Percentiles rank a stretch among this genome's conserved stretches.
Evolutionary conservation across 2,797 vertebrate species (phyloP).

Genomic region (Hydrolagus colliei): DNA sequence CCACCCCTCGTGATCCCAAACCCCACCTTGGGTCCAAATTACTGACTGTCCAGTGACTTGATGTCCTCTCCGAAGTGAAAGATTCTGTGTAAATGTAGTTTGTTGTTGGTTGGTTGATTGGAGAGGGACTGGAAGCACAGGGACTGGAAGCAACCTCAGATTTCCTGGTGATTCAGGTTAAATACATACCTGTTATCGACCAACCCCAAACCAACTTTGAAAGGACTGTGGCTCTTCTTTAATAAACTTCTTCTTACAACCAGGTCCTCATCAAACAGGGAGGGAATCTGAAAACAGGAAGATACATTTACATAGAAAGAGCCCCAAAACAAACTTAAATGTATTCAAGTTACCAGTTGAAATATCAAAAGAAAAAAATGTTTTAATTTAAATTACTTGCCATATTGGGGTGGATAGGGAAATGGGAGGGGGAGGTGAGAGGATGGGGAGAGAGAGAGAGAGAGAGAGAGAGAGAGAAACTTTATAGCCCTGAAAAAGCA

Average conservation of each 20-base stretch:
- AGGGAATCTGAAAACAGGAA: conserved; percentile 37
- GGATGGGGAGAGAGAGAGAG: no score
- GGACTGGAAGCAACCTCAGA: background rate
- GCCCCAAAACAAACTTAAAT: background rate
- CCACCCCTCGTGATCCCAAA: no score
- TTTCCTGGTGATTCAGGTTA: background rate
- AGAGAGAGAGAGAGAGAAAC: no score
- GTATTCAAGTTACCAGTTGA: background rate
- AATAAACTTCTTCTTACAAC: conserved; percentile 63
- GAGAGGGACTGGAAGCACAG: no score
- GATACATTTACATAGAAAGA: background rate
- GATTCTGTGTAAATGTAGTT: no score
- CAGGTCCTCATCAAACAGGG: conserved; percentile 73
- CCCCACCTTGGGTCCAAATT: no score
- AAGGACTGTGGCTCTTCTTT: conserved; percentile 79
- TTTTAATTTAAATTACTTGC: no score
- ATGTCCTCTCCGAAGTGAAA: no score
- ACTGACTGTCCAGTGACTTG: no score
- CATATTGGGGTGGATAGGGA: background rate
- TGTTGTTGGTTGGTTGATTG: no score
- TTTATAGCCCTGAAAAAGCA: no score
- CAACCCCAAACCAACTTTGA: conserved; percentile 77
- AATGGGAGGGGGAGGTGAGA: background rate
- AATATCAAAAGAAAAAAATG: background rate
- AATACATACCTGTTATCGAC: conserved; percentile 76